Percentiles rank a stretch among this genome's conserved stretches.
Conservation (phyloP, 2,888 invertebrate species). For the Capitulum mitella region DNA sequence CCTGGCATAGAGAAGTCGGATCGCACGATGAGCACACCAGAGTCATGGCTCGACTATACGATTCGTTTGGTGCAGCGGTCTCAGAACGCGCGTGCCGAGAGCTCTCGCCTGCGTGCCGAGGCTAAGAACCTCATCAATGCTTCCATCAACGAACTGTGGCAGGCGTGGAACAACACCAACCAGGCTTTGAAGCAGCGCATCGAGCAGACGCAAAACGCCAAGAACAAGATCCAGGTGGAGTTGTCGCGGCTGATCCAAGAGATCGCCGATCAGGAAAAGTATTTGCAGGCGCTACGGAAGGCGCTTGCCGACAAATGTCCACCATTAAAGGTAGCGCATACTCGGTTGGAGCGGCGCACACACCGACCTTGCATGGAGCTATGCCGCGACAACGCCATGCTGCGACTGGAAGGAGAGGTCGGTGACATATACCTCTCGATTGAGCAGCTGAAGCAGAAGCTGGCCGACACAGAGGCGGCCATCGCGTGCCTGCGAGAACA, state of each 20-base stretch:
- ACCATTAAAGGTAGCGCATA: conserved; percentile 57
- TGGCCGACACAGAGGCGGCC: conserved; percentile 75
- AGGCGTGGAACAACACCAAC: conserved; percentile 77
- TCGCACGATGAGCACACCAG: conserved; percentile 69
- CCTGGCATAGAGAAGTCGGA: conserved; percentile 82
- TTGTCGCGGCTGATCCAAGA: conserved; percentile 75
- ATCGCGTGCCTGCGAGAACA: conserved; percentile 65
- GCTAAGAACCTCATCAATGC: conserved; percentile 70
- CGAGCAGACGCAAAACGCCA: conserved; percentile 61
- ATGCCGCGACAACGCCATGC: conserved; percentile 58
- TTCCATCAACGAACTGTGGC: conserved; percentile 77
- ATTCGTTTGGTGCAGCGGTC: conserved; percentile 67
- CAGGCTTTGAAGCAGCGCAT: conserved; percentile 58
- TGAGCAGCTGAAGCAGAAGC: conserved; percentile 67
- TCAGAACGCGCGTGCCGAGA: conserved; percentile 73
- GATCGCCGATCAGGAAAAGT: conserved; percentile 86
- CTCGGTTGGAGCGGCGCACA: conserved; percentile 77
- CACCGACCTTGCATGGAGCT: conserved; percentile 83
- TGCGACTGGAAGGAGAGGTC: conserved; percentile 56
- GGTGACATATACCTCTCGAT: conserved; percentile 75
- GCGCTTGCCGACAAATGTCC: conserved; percentile 73
- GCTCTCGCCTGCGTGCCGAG: conserved; percentile 67
- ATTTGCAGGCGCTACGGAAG: conserved; percentile 79
- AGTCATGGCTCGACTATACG: conserved; percentile 75
- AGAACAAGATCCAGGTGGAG: conserved; percentile 73